A percentile compares a stretch with the other conserved stretches of the same genome.
These are phyloP conservation scores for Romanogobio albipinnatus DNA, from an alignment of 2,113 vertebrate genomes.

Conservation along the genomic window DNA sequence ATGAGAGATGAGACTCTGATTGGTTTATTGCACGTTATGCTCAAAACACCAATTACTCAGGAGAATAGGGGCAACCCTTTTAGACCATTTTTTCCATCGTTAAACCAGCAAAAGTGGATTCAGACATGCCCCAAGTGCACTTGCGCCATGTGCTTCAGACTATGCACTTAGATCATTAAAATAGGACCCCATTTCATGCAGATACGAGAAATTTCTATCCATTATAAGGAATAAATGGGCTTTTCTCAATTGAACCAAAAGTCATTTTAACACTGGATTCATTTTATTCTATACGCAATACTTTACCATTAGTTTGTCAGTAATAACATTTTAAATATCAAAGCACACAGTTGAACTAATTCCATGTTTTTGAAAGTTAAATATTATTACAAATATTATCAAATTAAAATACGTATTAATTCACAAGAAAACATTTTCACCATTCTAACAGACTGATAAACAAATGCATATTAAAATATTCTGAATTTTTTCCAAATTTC, in stretches of 20 bases:
- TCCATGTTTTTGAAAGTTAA: neutral
- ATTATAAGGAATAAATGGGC: neutral
- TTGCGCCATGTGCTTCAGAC: too few species aligned
- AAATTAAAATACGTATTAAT: neutral
- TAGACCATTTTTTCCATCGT: too few species aligned
- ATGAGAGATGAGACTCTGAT: too few species aligned
- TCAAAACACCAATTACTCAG: too few species aligned
- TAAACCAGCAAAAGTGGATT: too few species aligned
- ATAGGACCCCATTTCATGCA: neutral
- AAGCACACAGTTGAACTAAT: neutral
- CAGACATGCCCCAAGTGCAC: too few species aligned
- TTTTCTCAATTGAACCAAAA: neutral
- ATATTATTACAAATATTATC: neutral
- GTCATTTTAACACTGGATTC: neutral
- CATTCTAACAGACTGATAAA: neutral
- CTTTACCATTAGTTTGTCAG: neutral
- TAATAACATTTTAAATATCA: neutral
- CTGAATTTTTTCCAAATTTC: neutral
- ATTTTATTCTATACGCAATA: neutral
- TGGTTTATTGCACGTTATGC: too few species aligned
- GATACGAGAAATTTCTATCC: neutral
- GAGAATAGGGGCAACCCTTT: too few species aligned
- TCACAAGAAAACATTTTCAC: neutral
- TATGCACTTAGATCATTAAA: too few species aligned
- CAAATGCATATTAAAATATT: neutral